Evolutionary conservation across 2,888 invertebrate genomes (phyloP).

Genomic region (Poecilobothrus nobilitatus): DNA sequence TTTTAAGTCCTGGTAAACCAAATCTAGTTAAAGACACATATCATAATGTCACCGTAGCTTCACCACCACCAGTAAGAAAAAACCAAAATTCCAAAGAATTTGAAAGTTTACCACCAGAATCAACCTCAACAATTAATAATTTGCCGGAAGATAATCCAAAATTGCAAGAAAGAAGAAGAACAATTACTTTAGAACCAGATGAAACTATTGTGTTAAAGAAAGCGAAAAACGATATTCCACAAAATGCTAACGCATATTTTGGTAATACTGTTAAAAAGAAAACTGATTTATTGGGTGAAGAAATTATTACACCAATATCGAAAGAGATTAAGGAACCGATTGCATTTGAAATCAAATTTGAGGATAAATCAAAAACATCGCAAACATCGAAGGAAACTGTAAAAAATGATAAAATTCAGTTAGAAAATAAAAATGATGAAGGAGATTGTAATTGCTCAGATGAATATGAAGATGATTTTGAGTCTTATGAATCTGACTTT

Average conservation of each 20-base stretch:
- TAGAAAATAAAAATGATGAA: constrained; percentile 1
- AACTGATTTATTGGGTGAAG: constrained; percentile 8
- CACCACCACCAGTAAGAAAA: constrained; percentile 37
- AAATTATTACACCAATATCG: neutral
- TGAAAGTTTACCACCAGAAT: neutral
- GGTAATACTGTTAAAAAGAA: neutral
- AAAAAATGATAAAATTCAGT: constrained; percentile 19
- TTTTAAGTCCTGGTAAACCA: constrained; percentile 25
- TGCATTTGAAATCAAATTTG: constrained; percentile 39
- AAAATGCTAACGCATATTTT: constrained; percentile 20
- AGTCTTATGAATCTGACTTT: constrained; percentile 52
- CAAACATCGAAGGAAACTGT: neutral
- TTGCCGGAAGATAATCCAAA: neutral
- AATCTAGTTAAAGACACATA: constrained; percentile 39
- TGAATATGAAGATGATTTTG: constrained; percentile 48
- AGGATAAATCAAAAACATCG: neutral
- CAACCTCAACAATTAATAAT: neutral
- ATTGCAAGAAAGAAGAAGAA: constrained; percentile 21
- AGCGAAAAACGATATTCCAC: constrained; percentile 26
- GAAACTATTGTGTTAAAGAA: constrained; percentile 34
- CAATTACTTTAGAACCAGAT: constrained; percentile 35
- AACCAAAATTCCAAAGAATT: constrained; percentile 15
- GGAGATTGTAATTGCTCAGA: constrained; percentile 15
- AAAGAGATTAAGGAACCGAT: constrained; percentile 31
- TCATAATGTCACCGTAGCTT: constrained; percentile 41